Conservation (phyloP, 2,113 vertebrate genomes). For the Neogale vison region DNA sequence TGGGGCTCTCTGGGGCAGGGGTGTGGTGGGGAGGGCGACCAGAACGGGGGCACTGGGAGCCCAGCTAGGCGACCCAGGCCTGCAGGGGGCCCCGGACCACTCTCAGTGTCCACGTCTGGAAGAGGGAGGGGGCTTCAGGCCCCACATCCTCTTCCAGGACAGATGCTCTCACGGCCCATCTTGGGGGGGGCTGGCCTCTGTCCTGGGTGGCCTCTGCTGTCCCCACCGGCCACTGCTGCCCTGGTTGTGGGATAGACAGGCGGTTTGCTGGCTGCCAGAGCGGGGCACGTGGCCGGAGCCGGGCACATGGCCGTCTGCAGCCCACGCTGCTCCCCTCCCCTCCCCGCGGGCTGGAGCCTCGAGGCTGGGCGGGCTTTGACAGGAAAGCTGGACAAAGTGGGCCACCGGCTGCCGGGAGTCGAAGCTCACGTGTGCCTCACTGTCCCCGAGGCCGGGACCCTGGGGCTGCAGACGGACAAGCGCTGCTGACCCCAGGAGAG, state of each 20-base stretch:
- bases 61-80: not conserved
- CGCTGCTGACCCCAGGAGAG: too few relatives aligned
- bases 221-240: not conserved
- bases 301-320: not conserved
- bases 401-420: not conserved
- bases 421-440: not conserved
- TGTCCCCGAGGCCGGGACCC: not conserved
- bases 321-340: not conserved
- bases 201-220: not conserved
- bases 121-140: not conserved
- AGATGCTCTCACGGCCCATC: rapidly evolving
- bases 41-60: not conserved
- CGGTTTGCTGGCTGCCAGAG: rapidly evolving
- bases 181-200: not conserved
- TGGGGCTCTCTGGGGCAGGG: not conserved
- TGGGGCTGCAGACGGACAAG: not conserved
- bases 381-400: not conserved
- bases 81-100: rapidly evolving
- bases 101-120: not conserved
- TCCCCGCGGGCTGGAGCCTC: not conserved
- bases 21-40: rapidly evolving
- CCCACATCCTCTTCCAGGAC: not conserved
- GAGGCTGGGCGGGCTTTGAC: not conserved
- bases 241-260: not conserved
- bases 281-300: not conserved